A percentile compares a stretch with the other conserved stretches of the same genome.
Evolutionary conservation across 2,888 invertebrate species (phyloP).

Genomic region (Protonemura montana): DNA sequence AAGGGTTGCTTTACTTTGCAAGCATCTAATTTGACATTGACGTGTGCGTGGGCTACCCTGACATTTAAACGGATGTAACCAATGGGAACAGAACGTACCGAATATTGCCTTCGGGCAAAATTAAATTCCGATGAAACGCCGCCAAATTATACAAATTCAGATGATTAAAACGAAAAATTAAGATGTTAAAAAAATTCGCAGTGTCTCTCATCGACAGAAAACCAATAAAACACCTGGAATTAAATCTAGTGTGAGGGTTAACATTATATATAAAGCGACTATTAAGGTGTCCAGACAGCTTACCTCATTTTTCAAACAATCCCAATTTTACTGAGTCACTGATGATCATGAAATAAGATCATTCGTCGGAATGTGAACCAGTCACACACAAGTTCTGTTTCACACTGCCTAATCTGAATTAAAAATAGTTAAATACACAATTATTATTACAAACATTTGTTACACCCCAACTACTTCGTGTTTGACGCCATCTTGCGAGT

Average conservation of each 20-base stretch:
- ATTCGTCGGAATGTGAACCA: constrained; percentile 18
- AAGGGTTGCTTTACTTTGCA: neutral
- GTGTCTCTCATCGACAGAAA: neutral
- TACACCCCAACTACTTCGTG: constrained; percentile 45
- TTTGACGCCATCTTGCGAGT: constrained; percentile 49
- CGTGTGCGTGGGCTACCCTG: neutral
- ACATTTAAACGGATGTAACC: constrained; percentile 12
- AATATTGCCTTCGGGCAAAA: neutral
- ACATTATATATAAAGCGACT: neutral
- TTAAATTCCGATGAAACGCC: neutral
- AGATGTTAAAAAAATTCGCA: neutral
- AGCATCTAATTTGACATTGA: neutral
- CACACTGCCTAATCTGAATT: neutral
- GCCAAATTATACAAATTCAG: neutral
- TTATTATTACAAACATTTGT: constrained; percentile 46
- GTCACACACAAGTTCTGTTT: neutral
- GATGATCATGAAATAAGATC: neutral
- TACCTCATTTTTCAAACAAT: constrained; percentile 31
- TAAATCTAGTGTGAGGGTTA: constrained; percentile 1
- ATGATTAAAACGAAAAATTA: neutral
- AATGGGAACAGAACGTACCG: neutral
- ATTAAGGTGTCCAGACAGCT: neutral
- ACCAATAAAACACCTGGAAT: constrained; percentile 24
- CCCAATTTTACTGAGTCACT: constrained; percentile 17
- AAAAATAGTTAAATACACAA: constrained; percentile 37